Percentiles rank a stretch among this genome's conserved stretches.
These are phyloP conservation scores for Gadopsis marmoratus DNA, from an alignment of 2,797 vertebrate genomes.

Conservation along the genomic window DNA sequence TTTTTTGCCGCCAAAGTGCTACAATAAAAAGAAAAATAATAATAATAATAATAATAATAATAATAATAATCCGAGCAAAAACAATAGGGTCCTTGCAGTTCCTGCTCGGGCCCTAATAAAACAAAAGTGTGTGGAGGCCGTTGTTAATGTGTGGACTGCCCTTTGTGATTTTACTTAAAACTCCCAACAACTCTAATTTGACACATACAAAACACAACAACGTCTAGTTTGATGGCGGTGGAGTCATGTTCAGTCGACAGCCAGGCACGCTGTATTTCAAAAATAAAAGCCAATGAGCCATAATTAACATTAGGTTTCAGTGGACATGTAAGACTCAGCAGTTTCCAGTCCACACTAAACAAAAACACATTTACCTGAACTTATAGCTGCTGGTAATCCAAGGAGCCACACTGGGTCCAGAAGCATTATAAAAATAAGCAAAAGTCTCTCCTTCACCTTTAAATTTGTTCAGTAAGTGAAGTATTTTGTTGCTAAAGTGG, in stretches of 20 bases:
- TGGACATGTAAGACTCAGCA: neutral
- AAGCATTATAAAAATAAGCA: neutral
- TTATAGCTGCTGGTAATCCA: neutral
- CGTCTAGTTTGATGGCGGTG: conserved; percentile 11
- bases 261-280: neutral
- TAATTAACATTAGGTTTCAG: neutral
- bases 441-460: neutral
- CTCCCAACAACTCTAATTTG: neutral
- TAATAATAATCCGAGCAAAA: no score
- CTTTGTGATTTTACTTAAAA: conserved; percentile 4
- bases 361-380: neutral
- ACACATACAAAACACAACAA: conserved; percentile 13
- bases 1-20: no score
- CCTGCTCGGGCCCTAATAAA: no score
- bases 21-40: no score
- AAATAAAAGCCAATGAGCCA: conserved; percentile 1
- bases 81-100: no score
- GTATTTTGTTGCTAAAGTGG: conserved; percentile 4
- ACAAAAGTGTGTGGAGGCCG: neutral
- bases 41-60: no score
- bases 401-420: neutral
- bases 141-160: conserved; percentile 19
- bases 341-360: neutral
- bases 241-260: neutral
- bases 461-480: neutral